Evolutionary conservation across 2,888 invertebrate genomes (phyloP), one percentile per base, ranked within the genome.

Genomic region (Encarsia formosa): DNA sequence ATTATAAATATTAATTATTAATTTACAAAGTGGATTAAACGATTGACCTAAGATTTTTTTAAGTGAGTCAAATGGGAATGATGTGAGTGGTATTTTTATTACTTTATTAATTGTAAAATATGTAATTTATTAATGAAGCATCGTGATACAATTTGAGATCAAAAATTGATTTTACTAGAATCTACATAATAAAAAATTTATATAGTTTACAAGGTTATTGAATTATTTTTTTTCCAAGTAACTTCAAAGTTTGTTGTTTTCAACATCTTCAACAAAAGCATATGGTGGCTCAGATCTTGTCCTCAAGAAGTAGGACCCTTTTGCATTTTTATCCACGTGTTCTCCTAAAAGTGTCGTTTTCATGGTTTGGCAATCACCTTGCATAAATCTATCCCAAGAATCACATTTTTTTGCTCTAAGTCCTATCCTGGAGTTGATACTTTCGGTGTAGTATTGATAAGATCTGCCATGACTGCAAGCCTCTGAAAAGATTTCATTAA

Each of bases 401-500:
- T 62, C 59, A 41, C 76, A 76, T 55, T 70, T 64, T n/a, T 60
- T 70, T 0, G 77, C 76, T 20, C 59, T 46, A 20, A 75, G 64
- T 19, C 68, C 71, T 3, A 49, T 52, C 47, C 67, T 66, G 1
- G 69, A 70, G 43, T 63, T 68, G 15, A 79, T 70, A 22, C 78
- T 78, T 62, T 78, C 78, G 8, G 76, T 75, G 54, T 76, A 79
- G 60, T 75, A 77, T 9, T 63, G 53, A 15, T 74, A 74, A 0
- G 77, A 70, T 56, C 77, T 68, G 16, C 73, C 76, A 56, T 78
- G 78, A 56, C 76, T 76, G 55, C 77, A 77, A 44, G 77, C 77
- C 60, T 75, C 78, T 78, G 59, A 42, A 70, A 68, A 52, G 39
- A 37, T 32, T n/a, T n/a, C n/a, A n/a, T 19, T n/a, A 9, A 46